Evolutionary conservation across 2,888 invertebrate genomes (phyloP).

Genomic region (Sphaerophoria taeniata): DNA sequence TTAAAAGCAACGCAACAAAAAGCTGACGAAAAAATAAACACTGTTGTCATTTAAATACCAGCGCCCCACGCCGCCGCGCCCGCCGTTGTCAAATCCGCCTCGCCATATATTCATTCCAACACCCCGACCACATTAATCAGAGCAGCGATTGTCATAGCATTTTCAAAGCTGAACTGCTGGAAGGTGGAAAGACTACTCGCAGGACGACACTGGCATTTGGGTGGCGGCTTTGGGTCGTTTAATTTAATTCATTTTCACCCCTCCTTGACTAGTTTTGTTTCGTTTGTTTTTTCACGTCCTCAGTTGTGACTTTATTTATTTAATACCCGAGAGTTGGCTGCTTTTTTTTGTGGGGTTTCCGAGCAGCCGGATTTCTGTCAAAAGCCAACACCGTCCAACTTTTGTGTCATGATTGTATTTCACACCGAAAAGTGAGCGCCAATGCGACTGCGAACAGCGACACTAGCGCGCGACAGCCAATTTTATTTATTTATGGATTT

Average conservation of each 20-base stretch:
- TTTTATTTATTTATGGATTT: constrained; percentile 61
- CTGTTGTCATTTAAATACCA: constrained; percentile 68
- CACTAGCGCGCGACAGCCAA: constrained; percentile 33
- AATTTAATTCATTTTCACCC: constrained; percentile 74
- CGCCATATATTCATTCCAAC: constrained; percentile 8
- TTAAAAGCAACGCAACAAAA: constrained; percentile 36
- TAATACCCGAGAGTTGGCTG: constrained; percentile 43
- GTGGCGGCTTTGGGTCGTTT: constrained; percentile 69
- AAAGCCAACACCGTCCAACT: constrained; percentile 52
- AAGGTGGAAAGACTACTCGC: constrained; percentile 32
- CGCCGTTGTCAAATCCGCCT: not conserved
- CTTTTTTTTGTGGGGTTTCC: not conserved
- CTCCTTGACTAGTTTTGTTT: constrained; percentile 65
- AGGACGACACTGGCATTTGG: constrained; percentile 33
- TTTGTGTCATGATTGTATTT: constrained; percentile 71
- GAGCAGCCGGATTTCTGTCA: constrained; percentile 4
- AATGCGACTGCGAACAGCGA: constrained; percentile 8
- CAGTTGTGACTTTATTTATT: constrained; percentile 67
- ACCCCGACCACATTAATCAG: constrained; percentile 57
- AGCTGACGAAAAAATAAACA: constrained; percentile 39
- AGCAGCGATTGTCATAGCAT: constrained; percentile 56
- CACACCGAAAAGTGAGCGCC: constrained; percentile 48
- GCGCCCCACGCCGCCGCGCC: constrained; percentile 4
- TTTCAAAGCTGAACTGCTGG: not conserved
- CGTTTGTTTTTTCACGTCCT: constrained; percentile 57